A percentile compares a stretch with the other conserved stretches of the same genome.
Evolutionary conservation across 2,797 vertebrate genomes (phyloP).

Genomic region (Sebastes oblongus): DNA sequence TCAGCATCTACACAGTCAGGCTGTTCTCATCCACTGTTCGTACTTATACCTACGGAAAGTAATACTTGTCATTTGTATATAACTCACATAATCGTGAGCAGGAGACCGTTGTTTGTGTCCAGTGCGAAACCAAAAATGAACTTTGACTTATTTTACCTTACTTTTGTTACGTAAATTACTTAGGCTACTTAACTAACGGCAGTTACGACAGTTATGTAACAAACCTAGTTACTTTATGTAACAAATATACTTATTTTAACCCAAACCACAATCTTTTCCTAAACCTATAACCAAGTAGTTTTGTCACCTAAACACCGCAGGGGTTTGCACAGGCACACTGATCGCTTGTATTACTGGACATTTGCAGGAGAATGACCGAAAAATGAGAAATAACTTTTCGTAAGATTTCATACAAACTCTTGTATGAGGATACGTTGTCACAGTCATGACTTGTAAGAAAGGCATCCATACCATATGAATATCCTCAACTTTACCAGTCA

Average conservation of each 20-base stretch:
- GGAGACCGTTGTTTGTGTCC: too few species aligned
- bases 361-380: too few species aligned
- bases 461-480: neutral
- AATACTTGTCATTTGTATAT: neutral
- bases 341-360: too few species aligned
- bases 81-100: too few species aligned
- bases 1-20: neutral
- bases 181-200: neutral
- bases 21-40: neutral
- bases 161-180: neutral
- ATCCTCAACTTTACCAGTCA: neutral
- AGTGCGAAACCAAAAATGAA: neutral
- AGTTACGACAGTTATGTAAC: accelerated
- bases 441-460: neutral
- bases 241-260: too few species aligned
- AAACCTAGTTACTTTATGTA: neutral
- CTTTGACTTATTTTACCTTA: neutral
- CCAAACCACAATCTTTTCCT: too few species aligned
- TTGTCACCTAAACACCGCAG: too few species aligned
- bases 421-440: too few species aligned
- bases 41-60: neutral
- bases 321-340: too few species aligned
- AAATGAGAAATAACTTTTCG: too few species aligned
- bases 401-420: too few species aligned
- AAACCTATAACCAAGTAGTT: too few species aligned